A percentile compares a stretch with the other conserved stretches of the same genome.
Conservation (phyloP, 2,797 vertebrate genomes). For the Neostethus bicornis region DNA sequence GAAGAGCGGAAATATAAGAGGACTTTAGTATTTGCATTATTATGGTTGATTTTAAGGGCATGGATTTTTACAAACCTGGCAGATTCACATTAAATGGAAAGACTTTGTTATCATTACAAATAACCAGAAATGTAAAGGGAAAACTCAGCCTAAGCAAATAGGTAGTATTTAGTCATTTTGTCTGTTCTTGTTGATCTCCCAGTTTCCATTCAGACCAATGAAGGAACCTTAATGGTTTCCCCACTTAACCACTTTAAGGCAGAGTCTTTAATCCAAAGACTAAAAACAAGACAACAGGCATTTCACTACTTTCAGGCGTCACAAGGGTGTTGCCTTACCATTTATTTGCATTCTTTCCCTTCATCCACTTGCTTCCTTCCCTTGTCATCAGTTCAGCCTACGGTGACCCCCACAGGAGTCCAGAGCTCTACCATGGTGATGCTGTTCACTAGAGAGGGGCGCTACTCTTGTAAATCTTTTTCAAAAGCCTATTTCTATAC, state of each 20-base stretch:
- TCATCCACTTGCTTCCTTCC: conserved; percentile 16
- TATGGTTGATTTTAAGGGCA: no score
- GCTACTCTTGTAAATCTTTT: conserved; percentile 51
- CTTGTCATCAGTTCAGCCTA: conserved; percentile 20
- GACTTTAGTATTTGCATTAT: no score
- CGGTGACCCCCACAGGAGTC: conserved; percentile 43
- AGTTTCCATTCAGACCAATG: background rate
- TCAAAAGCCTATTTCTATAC: conserved; percentile 30
- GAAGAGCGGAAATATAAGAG: no score
- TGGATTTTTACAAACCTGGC: no score
- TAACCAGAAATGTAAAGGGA: no score
- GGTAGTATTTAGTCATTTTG: background rate
- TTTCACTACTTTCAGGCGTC: conserved; percentile 18
- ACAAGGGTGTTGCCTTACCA: conserved; percentile 3
- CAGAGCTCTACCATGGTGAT: conserved; percentile 66
- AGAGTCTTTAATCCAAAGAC: background rate
- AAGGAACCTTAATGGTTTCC: background rate
- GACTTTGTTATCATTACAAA: no score
- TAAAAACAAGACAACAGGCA: conserved; percentile 27
- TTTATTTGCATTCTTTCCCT: conserved; percentile 46
- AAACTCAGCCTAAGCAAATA: no score
- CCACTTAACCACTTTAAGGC: background rate
- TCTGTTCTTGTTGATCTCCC: background rate
- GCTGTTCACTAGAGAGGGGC: conserved; percentile 44
- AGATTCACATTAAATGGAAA: no score